A percentile compares a stretch with the other conserved stretches of the same genome.
phyloP scores from a whole-genome alignment of 2,888 invertebrate species.

The Drosophila merina region DNA sequence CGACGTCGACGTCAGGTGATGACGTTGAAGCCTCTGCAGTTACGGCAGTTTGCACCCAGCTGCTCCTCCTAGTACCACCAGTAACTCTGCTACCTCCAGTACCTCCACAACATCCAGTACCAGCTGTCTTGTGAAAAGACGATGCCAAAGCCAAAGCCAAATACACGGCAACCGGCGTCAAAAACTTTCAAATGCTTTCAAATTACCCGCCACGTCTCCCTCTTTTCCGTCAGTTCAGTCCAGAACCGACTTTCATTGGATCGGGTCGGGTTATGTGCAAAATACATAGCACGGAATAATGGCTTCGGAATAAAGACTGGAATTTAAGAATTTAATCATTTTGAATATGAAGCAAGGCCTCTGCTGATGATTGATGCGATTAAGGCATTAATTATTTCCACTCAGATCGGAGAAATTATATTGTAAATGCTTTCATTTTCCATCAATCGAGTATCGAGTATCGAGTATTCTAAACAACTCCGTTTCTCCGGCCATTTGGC shows the following conservation, averaged over 20 bases:
- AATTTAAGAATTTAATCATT: neutral
- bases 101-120: neutral
- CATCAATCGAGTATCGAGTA: neutral
- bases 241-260: constrained; percentile 30
- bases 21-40: constrained; percentile 25
- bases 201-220: constrained; percentile 57
- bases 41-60: constrained; percentile 1
- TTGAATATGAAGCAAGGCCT: neutral
- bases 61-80: neutral
- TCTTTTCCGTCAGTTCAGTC: constrained; percentile 35
- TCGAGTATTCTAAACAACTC: neutral
- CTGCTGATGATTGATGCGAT: too few relatives aligned
- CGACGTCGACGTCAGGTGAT: constrained; percentile 57
- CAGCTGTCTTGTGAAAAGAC: neutral
- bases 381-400: too few relatives aligned
- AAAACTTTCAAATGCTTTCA: constrained; percentile 71
- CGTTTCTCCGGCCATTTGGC: neutral
- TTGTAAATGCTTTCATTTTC: neutral
- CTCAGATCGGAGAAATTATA: neutral
- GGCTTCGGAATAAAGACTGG: neutral
- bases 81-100: neutral
- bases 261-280: constrained; percentile 23
- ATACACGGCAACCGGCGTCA: constrained; percentile 48
- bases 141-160: neutral
- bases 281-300: neutral